A percentile compares a stretch with the other conserved stretches of the same genome.
Conservation (phyloP, 2,888 invertebrate species). For the Pyrrhosoma nymphula region DNA sequence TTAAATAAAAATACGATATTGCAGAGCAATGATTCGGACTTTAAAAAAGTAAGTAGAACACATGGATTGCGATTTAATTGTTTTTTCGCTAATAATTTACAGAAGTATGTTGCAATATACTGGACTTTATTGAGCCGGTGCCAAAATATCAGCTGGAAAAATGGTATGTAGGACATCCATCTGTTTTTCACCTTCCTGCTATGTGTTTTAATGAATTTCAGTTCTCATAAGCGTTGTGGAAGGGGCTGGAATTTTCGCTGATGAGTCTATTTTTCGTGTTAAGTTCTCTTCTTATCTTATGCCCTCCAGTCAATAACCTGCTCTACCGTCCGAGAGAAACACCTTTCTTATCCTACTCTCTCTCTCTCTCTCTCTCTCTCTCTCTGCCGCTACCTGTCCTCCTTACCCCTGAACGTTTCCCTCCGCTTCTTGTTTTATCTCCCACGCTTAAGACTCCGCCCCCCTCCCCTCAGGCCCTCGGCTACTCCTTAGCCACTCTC, state of each 20-base stretch:
- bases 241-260: neutral
- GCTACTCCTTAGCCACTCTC: neutral
- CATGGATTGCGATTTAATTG: slow-evolving; percentile 5
- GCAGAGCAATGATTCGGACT: neutral
- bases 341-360: neutral
- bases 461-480: too few relatives aligned
- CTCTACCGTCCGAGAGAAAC: neutral
- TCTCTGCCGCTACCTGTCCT: neutral
- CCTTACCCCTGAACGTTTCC: neutral
- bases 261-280: slow-evolving; percentile 36
- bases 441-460: neutral
- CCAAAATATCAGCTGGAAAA: slow-evolving; percentile 33
- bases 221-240: slow-evolving; percentile 30
- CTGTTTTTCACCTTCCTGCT: slow-evolving; percentile 37
- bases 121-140: slow-evolving; percentile 33
- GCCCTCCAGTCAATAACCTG: slow-evolving; percentile 15
- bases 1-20: neutral
- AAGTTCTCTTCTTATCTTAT: slow-evolving; percentile 23
- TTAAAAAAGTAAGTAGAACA: slow-evolving; percentile 29
- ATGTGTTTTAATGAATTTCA: slow-evolving; percentile 36
- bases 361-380: neutral
- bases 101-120: neutral
- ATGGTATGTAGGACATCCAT: slow-evolving; percentile 38
- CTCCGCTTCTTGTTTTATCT: neutral
- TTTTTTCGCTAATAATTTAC: slow-evolving; percentile 28